A percentile compares a stretch with the other conserved stretches of the same genome.
Evolutionary conservation across 2,888 invertebrate species (phyloP).

Genomic region (Platypus cylindrus): DNA sequence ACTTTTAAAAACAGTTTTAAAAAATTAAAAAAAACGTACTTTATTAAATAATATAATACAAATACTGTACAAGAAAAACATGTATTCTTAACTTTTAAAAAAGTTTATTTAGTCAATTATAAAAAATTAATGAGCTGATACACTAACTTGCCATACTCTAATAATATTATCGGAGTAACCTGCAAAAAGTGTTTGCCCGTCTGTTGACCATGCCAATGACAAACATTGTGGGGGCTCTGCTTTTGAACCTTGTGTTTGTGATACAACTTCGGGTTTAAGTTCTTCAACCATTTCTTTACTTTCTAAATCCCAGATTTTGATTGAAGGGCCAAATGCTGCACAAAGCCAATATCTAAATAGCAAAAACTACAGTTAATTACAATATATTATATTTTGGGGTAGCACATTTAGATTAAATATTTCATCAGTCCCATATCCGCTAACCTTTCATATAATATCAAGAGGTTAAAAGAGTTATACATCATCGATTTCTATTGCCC

Average conservation of each 20-base stretch:
- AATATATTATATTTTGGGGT: conserved; percentile 1
- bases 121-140: conserved; percentile 54
- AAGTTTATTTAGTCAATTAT: no score
- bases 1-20: no score
- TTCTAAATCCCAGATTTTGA: conserved; percentile 99
- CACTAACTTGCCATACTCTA: conserved; percentile 96
- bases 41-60: no score
- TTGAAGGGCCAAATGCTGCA: conserved; percentile 94
- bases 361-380: neutral
- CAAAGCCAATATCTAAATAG: conserved; percentile 81
- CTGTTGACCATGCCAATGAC: conserved; percentile 97
- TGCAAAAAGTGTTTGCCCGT: conserved; percentile 97
- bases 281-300: conserved; percentile 99
- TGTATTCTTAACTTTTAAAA: no score
- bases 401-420: neutral
- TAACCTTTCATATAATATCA: conserved; percentile 32
- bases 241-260: conserved; percentile 47
- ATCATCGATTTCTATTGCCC: conserved; percentile 12
- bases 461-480: conserved; percentile 28
- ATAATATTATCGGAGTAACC: conserved; percentile 98
- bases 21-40: no score
- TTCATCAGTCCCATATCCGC: conserved; percentile 37
- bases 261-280: conserved; percentile 88
- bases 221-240: conserved; percentile 91
- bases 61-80: no score